phyloP scores from a whole-genome alignment of 1,140 invertebrate genomes.

The Brachionus manjavacas region DNA sequence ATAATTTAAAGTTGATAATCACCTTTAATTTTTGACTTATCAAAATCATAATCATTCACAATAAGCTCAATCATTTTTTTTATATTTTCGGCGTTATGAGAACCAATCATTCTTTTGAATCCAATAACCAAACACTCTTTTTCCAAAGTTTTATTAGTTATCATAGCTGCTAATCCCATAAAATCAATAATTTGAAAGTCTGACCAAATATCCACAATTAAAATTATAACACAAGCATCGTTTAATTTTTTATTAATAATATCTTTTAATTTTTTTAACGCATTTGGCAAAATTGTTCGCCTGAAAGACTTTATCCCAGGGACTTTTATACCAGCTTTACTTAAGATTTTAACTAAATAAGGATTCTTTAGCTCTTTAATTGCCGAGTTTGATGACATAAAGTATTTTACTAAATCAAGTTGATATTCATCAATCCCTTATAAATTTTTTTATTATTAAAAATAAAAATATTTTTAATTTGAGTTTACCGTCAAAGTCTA shows the following conservation, averaged over 20 bases:
- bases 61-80: background rate
- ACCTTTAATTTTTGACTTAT: background rate
- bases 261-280: background rate
- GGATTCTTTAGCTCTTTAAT: background rate
- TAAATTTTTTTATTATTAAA: background rate
- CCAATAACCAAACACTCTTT: background rate
- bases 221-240: background rate
- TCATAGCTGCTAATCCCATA: background rate
- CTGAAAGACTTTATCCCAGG: background rate
- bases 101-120: background rate
- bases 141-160: background rate
- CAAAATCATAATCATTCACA: background rate
- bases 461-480: background rate
- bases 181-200: background rate
- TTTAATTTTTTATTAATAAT: background rate
- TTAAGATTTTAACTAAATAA: background rate
- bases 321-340: background rate
- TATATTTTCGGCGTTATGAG: background rate
- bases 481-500: background rate
- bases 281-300: background rate
- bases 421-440: background rate
- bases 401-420: background rate
- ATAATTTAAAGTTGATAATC: no score
- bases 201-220: no score
- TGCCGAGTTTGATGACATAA: background rate